Conservation (phyloP, 30 jellyfish, hydroid and myxozoan genomes). For the Pseudorhiza aurosa region DNA sequence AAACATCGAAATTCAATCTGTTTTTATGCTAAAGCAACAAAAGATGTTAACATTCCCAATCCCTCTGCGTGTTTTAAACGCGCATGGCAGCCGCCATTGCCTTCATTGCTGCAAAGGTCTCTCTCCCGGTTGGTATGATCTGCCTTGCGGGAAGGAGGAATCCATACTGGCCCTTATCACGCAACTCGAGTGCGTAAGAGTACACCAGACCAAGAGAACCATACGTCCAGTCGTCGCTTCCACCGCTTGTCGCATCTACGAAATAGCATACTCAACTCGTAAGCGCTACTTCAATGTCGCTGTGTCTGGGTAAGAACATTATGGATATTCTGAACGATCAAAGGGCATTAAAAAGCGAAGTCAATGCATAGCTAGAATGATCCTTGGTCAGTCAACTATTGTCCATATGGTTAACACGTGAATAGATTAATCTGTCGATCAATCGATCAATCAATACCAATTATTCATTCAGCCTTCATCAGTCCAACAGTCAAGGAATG, state of each 20-base stretch:
- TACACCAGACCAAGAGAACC: constrained; percentile 82
- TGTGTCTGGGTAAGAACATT: too few species aligned
- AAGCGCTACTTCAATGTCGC: too few species aligned
- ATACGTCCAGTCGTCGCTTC: constrained; percentile 87
- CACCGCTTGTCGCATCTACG: constrained; percentile 90
- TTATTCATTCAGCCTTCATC: too few species aligned
- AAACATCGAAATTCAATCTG: not conserved
- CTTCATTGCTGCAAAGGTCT: constrained; percentile 77
- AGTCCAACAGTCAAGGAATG: not conserved
- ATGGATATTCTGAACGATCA: too few species aligned
- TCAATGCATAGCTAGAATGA: too few species aligned
- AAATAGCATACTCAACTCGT: not conserved
- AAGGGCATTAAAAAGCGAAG: too few species aligned
- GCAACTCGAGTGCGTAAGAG: constrained; percentile 86
- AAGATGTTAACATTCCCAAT: not conserved
- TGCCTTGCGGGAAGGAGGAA: constrained; percentile 93
- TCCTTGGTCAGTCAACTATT: too few species aligned
- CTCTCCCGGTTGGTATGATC: constrained; percentile 82
- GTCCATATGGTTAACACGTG: too few species aligned
- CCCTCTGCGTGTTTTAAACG: constrained; percentile 6
- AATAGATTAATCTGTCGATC: not conserved
- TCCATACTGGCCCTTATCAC: constrained; percentile 91
- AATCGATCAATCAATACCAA: not conserved
- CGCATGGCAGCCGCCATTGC: constrained; percentile 84
- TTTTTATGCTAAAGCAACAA: not conserved